A percentile compares a stretch with the other conserved stretches of the same genome.
phyloP scores from a whole-genome alignment of 2,113 vertebrate genomes.

The Pseudois nayaur region DNA sequence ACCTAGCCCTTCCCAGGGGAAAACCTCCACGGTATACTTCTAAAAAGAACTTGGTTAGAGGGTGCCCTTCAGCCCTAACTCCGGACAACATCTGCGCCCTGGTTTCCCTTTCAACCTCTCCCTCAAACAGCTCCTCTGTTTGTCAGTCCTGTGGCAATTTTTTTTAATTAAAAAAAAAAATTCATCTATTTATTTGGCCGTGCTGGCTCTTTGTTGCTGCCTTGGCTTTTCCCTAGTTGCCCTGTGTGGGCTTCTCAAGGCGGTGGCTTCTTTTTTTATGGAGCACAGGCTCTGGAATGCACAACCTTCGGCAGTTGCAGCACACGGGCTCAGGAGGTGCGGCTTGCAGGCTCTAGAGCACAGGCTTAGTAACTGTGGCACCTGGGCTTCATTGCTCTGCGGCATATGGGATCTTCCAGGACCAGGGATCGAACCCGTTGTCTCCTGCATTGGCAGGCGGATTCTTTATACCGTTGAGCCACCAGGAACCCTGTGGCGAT shows the following conservation, averaged over 20 bases:
- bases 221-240: neutral
- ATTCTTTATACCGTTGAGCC: neutral
- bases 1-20: neutral
- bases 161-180: neutral
- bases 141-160: neutral
- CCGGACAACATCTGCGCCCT: neutral
- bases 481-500: neutral
- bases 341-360: neutral
- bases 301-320: rapidly evolving
- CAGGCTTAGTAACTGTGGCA: neutral
- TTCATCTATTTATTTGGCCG: neutral
- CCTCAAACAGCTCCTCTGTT: neutral
- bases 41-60: neutral
- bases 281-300: neutral
- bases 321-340: rapidly evolving
- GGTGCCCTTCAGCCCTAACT: neutral
- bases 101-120: neutral
- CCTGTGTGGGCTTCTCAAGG: rapidly evolving
- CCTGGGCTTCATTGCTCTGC: neutral
- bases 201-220: neutral
- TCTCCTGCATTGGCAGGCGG: neutral
- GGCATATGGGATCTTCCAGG: neutral
- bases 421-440: neutral
- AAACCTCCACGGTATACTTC: neutral
- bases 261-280: neutral